Evolutionary conservation across 2,888 invertebrate genomes (phyloP), one percentile per base, ranked within the genome.

Genomic region (Megaustenia siamemsis): DNA sequence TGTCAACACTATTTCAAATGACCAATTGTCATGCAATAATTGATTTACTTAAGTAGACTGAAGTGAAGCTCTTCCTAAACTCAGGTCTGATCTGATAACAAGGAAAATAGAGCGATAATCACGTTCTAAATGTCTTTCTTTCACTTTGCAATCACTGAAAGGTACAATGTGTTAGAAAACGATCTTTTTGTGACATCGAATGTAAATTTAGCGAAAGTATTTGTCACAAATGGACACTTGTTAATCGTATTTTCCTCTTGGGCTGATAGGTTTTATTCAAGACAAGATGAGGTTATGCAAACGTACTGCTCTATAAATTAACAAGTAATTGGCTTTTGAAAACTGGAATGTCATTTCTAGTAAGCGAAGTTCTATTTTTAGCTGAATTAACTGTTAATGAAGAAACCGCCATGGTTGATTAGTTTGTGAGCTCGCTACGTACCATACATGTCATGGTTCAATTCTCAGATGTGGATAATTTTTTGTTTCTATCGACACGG

Each of bases 291-390:
- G 60, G 24, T 4, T 60, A 8, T 28, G 28, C 28, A 60, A 60
- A 60, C 60, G 28, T 60, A n/a, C n/a, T n/a, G n/a, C n/a, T n/a
- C n/a, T n/a, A n/a, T n/a, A n/a, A n/a, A n/a, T n/a, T n/a, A n/a
- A n/a, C n/a, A n/a, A n/a, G n/a, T 60, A 60, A 60, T 60, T 60
- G 60, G 60, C 60, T n/a, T 60, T 60, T n/a, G n/a, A n/a, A n/a
- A 60, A 60, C 60, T 12, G 60, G 8, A 28, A 24, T n/a, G 4
- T 60, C n/a, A n/a, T n/a, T n/a, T n/a, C n/a, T n/a, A n/a, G n/a
- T n/a, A n/a, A n/a, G n/a, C n/a, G n/a, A n/a, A n/a, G n/a, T n/a
- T n/a, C n/a, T n/a, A n/a, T n/a, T n/a, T n/a, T n/a, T n/a, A n/a
- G n/a, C n/a, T n/a, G n/a, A n/a, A n/a, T n/a, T n/a, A n/a, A n/a